Evolutionary conservation across 2,888 invertebrate species (phyloP).

Genomic region (Xanthorhoe spadicearia): DNA sequence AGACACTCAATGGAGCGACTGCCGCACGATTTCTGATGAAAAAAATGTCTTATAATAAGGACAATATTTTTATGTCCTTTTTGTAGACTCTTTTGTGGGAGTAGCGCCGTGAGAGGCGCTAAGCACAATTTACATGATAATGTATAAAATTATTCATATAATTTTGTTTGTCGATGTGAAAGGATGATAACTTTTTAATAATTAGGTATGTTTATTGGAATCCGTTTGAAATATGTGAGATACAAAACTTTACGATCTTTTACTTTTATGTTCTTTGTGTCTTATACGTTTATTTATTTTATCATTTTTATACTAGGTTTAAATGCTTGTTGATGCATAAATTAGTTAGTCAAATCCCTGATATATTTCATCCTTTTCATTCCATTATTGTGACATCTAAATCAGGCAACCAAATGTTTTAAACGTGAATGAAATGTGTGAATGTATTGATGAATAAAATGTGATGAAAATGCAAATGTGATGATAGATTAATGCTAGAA

Average conservation of each 20-base stretch:
- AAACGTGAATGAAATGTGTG: slow-evolving; percentile 48
- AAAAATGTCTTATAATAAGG: slow-evolving; percentile 57
- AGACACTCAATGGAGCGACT: slow-evolving; percentile 65
- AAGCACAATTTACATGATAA: slow-evolving; percentile 75
- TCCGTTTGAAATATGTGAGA: slow-evolving; percentile 37
- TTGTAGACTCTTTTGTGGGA: slow-evolving; percentile 45
- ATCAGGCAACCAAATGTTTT: slow-evolving; percentile 33
- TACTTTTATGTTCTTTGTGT: slow-evolving; percentile 5
- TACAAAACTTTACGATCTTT: slow-evolving; percentile 12
- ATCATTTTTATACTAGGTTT: neutral
- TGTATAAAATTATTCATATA: slow-evolving; percentile 64
- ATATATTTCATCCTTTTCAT: slow-evolving; percentile 24
- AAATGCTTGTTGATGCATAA: neutral
- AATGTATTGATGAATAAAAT: slow-evolving; percentile 49
- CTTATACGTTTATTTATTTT: slow-evolving; percentile 9
- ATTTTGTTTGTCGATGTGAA: slow-evolving; percentile 54
- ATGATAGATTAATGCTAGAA: slow-evolving; percentile 50
- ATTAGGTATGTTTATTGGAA: slow-evolving; percentile 37
- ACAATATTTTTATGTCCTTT: slow-evolving; percentile 69
- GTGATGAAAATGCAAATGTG: slow-evolving; percentile 57
- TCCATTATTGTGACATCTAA: slow-evolving; percentile 20
- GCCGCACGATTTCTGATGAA: slow-evolving; percentile 52
- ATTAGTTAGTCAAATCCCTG: neutral
- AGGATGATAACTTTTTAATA: slow-evolving; percentile 52
- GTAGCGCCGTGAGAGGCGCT: slow-evolving; percentile 77